Percentiles rank a stretch among this genome's conserved stretches.
Conservation (phyloP, 2,888 invertebrate species). For the Chirona hameri region DNA sequence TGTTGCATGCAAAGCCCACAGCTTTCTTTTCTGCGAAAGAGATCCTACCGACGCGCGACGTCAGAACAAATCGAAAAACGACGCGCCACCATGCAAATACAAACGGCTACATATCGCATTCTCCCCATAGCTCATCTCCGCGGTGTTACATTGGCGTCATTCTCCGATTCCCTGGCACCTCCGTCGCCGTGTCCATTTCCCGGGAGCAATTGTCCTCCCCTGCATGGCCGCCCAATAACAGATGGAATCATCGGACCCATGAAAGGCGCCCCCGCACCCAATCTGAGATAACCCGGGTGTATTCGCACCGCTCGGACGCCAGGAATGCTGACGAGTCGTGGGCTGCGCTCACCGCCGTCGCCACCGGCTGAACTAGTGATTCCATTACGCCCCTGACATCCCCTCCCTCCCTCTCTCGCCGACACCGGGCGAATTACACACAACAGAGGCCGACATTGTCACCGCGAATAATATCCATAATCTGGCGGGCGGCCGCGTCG, state of each 20-base stretch:
- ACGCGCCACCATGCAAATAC: background rate
- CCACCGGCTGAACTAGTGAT: background rate
- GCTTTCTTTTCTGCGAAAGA: too few relatives aligned
- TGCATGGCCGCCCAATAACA: background rate
- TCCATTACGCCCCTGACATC: background rate
- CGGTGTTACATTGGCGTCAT: background rate
- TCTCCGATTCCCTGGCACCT: background rate
- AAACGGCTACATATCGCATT: background rate
- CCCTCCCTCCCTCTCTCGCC: background rate
- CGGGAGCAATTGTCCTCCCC: background rate
- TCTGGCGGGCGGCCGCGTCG: background rate
- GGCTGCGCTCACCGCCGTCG: background rate
- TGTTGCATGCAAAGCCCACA: too few relatives aligned
- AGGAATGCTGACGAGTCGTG: background rate
- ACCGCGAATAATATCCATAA: conserved; percentile 26
- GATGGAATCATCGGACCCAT: background rate
- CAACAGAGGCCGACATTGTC: background rate
- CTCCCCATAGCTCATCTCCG: background rate
- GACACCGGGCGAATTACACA: conserved; percentile 4
- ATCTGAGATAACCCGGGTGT: background rate
- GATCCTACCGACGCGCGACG: too few relatives aligned
- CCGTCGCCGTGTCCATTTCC: background rate
- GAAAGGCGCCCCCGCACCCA: background rate
- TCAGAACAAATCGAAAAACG: too few relatives aligned
- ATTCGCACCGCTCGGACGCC: background rate